These are phyloP conservation scores for Acronicta leporina DNA, from an alignment of 2,888 invertebrate species.

Conservation along the genomic window DNA sequence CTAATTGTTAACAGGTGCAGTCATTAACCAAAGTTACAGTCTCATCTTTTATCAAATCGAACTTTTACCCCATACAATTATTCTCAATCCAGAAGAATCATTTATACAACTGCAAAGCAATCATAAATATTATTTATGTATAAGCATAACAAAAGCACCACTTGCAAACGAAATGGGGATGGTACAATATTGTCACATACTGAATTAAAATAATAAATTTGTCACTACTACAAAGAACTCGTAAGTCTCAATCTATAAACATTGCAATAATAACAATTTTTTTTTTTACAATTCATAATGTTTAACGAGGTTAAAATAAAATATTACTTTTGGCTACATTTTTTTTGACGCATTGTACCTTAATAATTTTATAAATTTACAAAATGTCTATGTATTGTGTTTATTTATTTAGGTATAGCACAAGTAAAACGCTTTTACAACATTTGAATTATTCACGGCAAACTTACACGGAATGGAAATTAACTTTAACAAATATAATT, in stretches of 20 bases:
- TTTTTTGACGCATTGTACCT: too few relatives aligned
- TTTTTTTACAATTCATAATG: constrained; percentile 17
- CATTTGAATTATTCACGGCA: constrained; percentile 1
- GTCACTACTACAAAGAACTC: constrained; percentile 12
- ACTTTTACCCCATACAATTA: neutral
- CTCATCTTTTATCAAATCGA: constrained; percentile 42
- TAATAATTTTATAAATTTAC: constrained; percentile 54
- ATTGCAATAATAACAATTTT: constrained; percentile 29
- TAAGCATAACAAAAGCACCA: constrained; percentile 7
- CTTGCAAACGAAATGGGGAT: neutral
- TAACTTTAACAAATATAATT: constrained; percentile 3
- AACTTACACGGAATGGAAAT: constrained; percentile 32
- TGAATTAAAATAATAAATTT: constrained; percentile 1
- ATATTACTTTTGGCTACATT: constrained; percentile 25
- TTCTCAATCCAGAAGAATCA: too few relatives aligned
- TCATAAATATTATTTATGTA: constrained; percentile 9
- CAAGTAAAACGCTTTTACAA: constrained; percentile 20
- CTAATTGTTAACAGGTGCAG: constrained; percentile 6
- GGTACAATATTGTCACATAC: neutral
- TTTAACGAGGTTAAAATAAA: constrained; percentile 30
- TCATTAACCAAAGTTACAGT: constrained; percentile 46
- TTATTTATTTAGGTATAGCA: constrained; percentile 35
- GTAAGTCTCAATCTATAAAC: constrained; percentile 19
- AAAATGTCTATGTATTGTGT: constrained; percentile 45
- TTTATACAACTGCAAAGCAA: too few relatives aligned